Evolutionary conservation across 2,113 vertebrate genomes (phyloP).

Genomic region (Aegithalos caudatus): DNA sequence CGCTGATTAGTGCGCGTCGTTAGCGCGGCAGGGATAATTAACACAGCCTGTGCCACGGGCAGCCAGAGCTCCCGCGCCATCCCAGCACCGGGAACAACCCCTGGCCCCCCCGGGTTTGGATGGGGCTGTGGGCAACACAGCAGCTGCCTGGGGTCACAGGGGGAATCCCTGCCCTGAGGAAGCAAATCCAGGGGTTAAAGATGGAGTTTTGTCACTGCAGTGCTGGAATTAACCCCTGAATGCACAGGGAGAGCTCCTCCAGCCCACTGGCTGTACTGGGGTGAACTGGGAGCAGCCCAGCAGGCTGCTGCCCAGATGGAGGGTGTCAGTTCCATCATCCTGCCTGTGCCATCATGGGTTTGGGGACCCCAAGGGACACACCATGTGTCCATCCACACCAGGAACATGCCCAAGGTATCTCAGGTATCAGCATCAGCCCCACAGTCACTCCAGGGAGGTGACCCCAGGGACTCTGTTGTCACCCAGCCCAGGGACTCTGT

Average conservation of each 20-base stretch:
- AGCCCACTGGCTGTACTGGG: background rate
- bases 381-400: fast-evolving
- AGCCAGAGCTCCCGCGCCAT: fast-evolving
- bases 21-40: background rate
- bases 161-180: background rate
- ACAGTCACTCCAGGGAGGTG: fast-evolving
- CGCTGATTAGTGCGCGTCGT: background rate
- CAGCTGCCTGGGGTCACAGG: background rate
- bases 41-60: background rate
- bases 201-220: fast-evolving
- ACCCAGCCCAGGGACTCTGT: fast-evolving
- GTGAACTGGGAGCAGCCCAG: background rate
- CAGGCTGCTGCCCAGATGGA: background rate
- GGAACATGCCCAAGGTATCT: fast-evolving
- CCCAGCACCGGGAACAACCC: fast-evolving
- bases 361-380: background rate
- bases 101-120: fast-evolving
- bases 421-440: background rate
- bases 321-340: fast-evolving
- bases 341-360: background rate
- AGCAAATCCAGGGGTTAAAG: background rate
- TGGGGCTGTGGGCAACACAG: background rate
- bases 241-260: background rate
- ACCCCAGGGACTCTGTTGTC: fast-evolving
- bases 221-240: background rate